Percentiles rank a stretch among this genome's conserved stretches.
Evolutionary conservation across 1,140 invertebrate species (phyloP).

Genomic region (Zaprionus vittiger): DNA sequence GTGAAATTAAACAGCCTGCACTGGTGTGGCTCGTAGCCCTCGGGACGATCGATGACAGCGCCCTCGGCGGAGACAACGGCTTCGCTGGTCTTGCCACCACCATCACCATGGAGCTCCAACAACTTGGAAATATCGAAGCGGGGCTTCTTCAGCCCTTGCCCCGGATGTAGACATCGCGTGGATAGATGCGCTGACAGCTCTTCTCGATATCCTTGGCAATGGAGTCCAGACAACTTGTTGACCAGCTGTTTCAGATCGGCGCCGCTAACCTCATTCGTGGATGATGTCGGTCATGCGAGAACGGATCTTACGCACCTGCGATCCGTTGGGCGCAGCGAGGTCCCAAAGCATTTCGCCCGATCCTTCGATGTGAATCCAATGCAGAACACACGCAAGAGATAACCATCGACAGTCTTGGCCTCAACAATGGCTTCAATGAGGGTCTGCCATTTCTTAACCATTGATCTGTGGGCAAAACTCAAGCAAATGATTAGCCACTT

Average conservation of each 20-base stretch:
- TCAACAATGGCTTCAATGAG: slow-evolving; percentile 98
- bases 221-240: slow-evolving; percentile 97
- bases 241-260: slow-evolving; percentile 97
- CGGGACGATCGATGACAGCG: slow-evolving; percentile 95
- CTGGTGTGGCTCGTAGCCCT: slow-evolving; percentile 99
- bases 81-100: slow-evolving; percentile 88
- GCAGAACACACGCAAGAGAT: slow-evolving; percentile 97
- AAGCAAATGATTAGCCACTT: neutral
- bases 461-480: slow-evolving; percentile 88
- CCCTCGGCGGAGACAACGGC: slow-evolving; percentile 91
- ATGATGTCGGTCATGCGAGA: slow-evolving; percentile 99
- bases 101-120: slow-evolving; percentile 97
- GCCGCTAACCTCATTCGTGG: slow-evolving; percentile 93
- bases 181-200: slow-evolving; percentile 97
- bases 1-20: slow-evolving; percentile 93
- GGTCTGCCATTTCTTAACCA: slow-evolving; percentile 99
- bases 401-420: slow-evolving; percentile 99
- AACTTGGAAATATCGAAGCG: slow-evolving; percentile 98
- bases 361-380: slow-evolving; percentile 99
- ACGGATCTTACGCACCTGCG: slow-evolving; percentile 96
- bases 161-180: slow-evolving; percentile 98
- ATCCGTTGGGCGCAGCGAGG: slow-evolving; percentile 99
- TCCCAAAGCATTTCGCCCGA: slow-evolving; percentile 96
- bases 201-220: slow-evolving; percentile 99
- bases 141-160: slow-evolving; percentile 99